Evolutionary conservation across 2,888 invertebrate species (phyloP).

Genomic region (Synergus japonicus): DNA sequence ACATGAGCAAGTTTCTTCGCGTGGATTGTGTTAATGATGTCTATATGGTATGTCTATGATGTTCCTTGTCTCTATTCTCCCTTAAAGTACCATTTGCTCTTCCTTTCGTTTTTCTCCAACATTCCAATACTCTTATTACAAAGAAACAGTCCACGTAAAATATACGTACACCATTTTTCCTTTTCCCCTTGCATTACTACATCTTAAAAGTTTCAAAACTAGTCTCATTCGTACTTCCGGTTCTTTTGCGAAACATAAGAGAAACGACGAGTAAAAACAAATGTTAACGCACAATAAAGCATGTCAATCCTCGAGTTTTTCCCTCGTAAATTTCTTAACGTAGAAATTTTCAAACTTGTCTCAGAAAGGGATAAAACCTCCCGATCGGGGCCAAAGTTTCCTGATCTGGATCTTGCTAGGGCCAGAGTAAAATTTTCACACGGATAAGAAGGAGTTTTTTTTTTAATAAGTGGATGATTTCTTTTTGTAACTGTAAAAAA

Average conservation of each 20-base stretch:
- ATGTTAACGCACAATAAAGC: neutral
- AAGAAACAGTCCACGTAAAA: neutral
- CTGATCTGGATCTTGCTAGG: no score
- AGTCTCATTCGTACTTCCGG: neutral
- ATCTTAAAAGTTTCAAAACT: constrained; percentile 16
- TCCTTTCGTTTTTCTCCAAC: neutral
- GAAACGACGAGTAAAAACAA: neutral
- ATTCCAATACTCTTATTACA: neutral
- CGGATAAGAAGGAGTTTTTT: no score
- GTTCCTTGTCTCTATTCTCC: neutral
- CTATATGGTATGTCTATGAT: constrained; percentile 9
- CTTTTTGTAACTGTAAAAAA: no score
- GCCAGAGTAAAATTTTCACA: no score
- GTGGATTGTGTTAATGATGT: constrained; percentile 23
- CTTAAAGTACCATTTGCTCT: constrained; percentile 22
- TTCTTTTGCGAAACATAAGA: neutral
- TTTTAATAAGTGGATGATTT: no score
- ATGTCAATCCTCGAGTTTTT: neutral
- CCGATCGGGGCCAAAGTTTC: no score
- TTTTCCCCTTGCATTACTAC: neutral
- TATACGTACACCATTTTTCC: neutral
- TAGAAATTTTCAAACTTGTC: no score
- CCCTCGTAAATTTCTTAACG: neutral
- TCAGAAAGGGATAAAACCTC: no score
- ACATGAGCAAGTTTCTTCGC: constrained; percentile 10